phyloP scores from a whole-genome alignment of 2,113 vertebrate species.

The Neopipo cinnamomea region DNA sequence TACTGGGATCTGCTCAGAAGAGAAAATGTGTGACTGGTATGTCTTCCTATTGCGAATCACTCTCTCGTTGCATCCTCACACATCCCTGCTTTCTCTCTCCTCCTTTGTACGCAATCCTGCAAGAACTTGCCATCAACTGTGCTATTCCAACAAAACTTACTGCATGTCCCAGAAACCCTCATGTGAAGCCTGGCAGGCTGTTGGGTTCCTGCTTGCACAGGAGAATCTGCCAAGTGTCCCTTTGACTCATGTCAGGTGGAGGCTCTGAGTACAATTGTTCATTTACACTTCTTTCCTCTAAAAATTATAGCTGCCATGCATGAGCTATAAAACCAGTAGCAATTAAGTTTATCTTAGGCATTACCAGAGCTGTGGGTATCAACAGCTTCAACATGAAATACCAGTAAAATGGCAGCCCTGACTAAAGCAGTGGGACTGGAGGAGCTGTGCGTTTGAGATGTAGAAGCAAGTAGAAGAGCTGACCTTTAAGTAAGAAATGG shows the following conservation, averaged over 20 bases:
- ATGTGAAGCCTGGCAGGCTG: background rate
- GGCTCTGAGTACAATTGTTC: background rate
- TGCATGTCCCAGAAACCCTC: background rate
- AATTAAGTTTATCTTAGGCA: background rate
- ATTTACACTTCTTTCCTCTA: background rate
- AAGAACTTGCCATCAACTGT: background rate
- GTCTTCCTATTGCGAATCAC: background rate
- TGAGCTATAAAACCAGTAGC: background rate
- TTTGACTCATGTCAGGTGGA: background rate
- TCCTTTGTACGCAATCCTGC: background rate
- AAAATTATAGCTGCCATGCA: background rate
- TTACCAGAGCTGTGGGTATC: background rate
- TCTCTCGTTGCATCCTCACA: background rate
- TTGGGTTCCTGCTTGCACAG: background rate
- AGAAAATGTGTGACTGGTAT: background rate
- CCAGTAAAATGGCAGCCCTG: background rate
- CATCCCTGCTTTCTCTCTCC: background rate
- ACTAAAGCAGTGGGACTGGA: background rate
- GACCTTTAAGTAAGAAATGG: background rate
- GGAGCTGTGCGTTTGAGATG: fast-evolving
- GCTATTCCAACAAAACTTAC: background rate
- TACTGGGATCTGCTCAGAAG: background rate
- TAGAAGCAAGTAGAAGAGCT: background rate
- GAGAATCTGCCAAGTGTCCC: background rate
- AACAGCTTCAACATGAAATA: background rate